Evolutionary conservation across 1,140 invertebrate genomes (phyloP).

Genomic region (Scaptomyza montana): DNA sequence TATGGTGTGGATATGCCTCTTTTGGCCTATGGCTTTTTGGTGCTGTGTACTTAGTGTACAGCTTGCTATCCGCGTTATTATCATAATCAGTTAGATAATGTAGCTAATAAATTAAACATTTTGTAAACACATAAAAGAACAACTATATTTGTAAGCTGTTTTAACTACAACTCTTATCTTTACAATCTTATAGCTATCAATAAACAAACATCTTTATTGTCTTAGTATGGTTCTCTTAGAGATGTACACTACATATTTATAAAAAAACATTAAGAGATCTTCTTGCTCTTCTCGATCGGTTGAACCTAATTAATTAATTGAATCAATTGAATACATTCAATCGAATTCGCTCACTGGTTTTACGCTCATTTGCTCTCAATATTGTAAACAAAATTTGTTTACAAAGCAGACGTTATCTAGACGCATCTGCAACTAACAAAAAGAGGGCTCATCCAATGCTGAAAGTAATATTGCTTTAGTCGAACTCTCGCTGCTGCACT

Average conservation of each 20-base stretch:
- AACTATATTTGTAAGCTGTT: background rate
- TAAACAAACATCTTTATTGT: too few species aligned
- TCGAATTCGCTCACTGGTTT: background rate
- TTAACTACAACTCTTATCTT: too few species aligned
- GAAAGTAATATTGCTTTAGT: background rate
- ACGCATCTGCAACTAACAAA: background rate
- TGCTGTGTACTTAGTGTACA: slow-evolving; percentile 47
- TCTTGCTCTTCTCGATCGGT: too few species aligned
- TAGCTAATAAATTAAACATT: slow-evolving; percentile 1
- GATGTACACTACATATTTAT: too few species aligned
- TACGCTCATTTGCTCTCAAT: too few species aligned
- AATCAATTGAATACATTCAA: background rate
- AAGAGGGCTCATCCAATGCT: background rate
- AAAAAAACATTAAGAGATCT: too few species aligned
- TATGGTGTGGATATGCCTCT: slow-evolving; percentile 49
- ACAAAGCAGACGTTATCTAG: background rate
- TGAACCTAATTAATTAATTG: background rate
- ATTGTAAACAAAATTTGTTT: too few species aligned
- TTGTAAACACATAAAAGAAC: slow-evolving; percentile 8
- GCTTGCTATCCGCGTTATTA: slow-evolving; percentile 58
- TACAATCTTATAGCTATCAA: background rate
- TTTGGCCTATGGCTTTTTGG: slow-evolving; percentile 56
- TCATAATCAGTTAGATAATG: slow-evolving; percentile 33
- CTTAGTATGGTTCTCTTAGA: too few species aligned
- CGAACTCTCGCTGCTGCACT: background rate